These are phyloP conservation scores for Pentalonia nigronervosa DNA, from an alignment of 1,140 invertebrate genomes.

Conservation along the genomic window DNA sequence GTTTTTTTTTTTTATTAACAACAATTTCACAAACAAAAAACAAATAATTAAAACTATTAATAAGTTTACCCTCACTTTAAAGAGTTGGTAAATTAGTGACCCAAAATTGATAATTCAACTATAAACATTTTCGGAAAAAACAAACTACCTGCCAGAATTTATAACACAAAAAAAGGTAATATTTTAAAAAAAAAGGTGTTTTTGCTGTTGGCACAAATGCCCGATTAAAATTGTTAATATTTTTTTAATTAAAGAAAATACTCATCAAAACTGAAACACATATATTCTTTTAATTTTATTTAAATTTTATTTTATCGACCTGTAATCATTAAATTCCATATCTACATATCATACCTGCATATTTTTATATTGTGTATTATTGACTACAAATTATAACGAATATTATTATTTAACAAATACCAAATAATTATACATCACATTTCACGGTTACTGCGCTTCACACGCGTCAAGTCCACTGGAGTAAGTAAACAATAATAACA, in stretches of 20 bases:
- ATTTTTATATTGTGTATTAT: neutral
- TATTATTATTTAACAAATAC: slow-evolving; percentile 9
- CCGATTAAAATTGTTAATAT: too few species aligned
- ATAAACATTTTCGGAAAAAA: neutral
- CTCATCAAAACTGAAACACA: neutral
- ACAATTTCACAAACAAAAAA: neutral
- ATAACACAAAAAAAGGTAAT: too few species aligned
- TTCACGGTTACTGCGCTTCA: neutral
- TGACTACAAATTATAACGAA: neutral
- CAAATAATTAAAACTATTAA: neutral
- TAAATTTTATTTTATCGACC: neutral
- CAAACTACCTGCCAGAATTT: too few species aligned
- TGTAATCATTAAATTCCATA: neutral
- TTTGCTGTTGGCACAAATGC: neutral
- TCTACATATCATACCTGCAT: neutral
- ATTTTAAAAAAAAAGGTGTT: too few species aligned
- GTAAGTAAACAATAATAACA: neutral
- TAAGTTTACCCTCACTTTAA: too few species aligned
- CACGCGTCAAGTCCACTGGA: neutral
- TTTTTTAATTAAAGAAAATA: too few species aligned
- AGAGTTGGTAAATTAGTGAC: neutral
- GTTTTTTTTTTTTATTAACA: neutral
- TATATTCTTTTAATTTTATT: neutral
- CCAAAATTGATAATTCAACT: neutral
- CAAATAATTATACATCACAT: neutral